phyloP scores from a whole-genome alignment of 1,140 invertebrate species.

The Oryctes rhinoceros region DNA sequence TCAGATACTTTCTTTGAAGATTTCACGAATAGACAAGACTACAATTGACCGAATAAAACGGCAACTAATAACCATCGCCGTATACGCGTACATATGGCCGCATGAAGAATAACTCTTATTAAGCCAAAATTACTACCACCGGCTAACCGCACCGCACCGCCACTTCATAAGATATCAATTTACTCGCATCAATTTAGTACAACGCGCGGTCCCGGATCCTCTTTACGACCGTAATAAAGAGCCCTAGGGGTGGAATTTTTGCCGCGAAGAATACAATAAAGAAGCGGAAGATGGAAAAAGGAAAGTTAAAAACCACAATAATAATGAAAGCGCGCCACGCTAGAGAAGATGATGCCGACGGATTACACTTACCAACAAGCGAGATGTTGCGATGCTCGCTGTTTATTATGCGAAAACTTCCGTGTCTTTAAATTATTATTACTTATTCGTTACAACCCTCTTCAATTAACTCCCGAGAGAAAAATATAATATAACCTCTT shows the following conservation, averaged over 20 bases:
- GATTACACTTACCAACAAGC: no score
- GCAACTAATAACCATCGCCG: no score
- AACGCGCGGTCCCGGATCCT: neutral
- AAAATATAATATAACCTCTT: no score
- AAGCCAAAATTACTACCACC: neutral
- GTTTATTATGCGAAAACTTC: no score
- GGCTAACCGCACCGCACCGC: neutral
- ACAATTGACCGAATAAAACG: no score
- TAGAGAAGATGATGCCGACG: no score
- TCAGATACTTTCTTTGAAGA: no score
- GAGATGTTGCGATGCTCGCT: no score
- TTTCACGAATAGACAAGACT: no score
- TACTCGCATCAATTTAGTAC: neutral
- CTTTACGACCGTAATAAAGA: neutral
- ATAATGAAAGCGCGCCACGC: no score
- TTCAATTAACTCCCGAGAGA: neutral
- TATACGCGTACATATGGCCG: no score
- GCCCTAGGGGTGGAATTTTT: neutral
- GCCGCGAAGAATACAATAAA: neutral
- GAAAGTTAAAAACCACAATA: neutral
- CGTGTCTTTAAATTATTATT: constrained; percentile 9
- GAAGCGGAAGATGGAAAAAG: neutral
- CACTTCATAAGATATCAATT: constrained; percentile 14
- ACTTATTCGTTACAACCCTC: constrained; percentile 15
- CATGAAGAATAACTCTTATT: neutral